A percentile compares a stretch with the other conserved stretches of the same genome.
Evolutionary conservation across 2,113 vertebrate species (phyloP).

Genomic region (Phrynosoma platyrhinos): DNA sequence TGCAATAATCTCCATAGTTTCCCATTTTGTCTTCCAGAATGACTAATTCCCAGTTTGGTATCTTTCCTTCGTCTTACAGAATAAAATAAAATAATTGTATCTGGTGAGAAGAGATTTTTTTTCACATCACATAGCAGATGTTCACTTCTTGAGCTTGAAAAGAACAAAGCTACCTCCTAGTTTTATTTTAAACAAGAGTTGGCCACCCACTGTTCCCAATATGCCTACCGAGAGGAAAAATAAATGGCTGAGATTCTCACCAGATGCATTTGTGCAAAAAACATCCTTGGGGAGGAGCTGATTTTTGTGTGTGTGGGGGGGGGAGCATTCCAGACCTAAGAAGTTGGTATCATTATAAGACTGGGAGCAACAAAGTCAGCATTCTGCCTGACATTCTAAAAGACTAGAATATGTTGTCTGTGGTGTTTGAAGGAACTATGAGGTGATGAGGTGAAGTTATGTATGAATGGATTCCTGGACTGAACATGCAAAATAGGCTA

Average conservation of each 20-base stretch:
- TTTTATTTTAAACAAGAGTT: conserved; percentile 81
- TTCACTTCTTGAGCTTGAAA: conserved; percentile 66
- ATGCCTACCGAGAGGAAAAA: conserved; percentile 84
- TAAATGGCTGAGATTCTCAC: conserved; percentile 82
- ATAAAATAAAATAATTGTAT: neutral
- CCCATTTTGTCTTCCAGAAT: conserved; percentile 2
- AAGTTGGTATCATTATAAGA: conserved; percentile 29
- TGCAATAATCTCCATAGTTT: too few species aligned
- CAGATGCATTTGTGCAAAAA: conserved; percentile 70
- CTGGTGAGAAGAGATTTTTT: conserved; percentile 34
- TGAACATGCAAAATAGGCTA: neutral
- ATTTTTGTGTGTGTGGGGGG: conserved; percentile 16
- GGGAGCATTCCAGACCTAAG: conserved; percentile 34
- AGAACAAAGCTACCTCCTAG: conserved; percentile 82
- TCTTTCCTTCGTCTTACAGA: conserved; percentile 10
- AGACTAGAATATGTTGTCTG: accelerated
- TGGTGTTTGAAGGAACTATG: neutral
- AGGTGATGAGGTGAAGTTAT: neutral
- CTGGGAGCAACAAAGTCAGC: conserved; percentile 2
- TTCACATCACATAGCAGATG: conserved; percentile 68
- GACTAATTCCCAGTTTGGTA: neutral
- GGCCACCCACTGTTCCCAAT: conserved; percentile 86
- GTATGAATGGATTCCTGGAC: neutral
- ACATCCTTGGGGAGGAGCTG: conserved; percentile 52
- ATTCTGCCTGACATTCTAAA: neutral